A percentile compares a stretch with the other conserved stretches of the same genome.
These are phyloP conservation scores for Australoheros facetus DNA, from an alignment of 2,797 vertebrate species.

Conservation along the genomic window DNA sequence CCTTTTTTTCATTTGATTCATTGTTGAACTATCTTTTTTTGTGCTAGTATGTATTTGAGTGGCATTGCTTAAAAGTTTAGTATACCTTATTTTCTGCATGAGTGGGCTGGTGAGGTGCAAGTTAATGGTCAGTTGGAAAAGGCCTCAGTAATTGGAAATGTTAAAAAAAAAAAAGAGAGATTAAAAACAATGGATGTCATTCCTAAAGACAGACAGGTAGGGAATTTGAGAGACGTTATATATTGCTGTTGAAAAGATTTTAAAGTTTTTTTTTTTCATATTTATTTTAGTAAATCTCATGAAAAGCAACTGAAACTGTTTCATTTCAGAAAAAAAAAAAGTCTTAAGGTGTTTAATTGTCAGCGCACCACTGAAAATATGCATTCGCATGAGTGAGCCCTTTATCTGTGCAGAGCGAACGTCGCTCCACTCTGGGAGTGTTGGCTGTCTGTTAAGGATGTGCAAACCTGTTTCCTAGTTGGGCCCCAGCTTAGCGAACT, in stretches of 20 bases:
- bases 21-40: not conserved
- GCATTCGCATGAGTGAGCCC: not conserved
- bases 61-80: not conserved
- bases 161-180: constrained; percentile 12
- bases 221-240: not conserved
- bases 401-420: constrained; percentile 13
- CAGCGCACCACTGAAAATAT: not conserved
- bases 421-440: constrained; percentile 52
- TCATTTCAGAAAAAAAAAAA: not conserved
- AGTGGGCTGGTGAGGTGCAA: constrained; percentile 20
- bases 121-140: constrained; percentile 21
- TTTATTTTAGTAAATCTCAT: not conserved
- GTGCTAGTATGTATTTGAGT: not conserved
- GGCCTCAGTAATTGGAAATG: constrained; percentile 34
- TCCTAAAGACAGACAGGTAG: constrained; percentile 27
- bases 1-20: not conserved
- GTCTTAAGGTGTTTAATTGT: not conserved
- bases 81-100: constrained; percentile 18
- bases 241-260: not conserved
- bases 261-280: not conserved
- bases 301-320: not conserved
- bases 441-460: constrained; percentile 70
- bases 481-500: constrained; percentile 78
- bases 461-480: constrained; percentile 82
- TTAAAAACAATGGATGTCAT: constrained; percentile 18